phyloP scores from a whole-genome alignment of 2,113 vertebrate species.

The Gorsachius goisagi region DNA sequence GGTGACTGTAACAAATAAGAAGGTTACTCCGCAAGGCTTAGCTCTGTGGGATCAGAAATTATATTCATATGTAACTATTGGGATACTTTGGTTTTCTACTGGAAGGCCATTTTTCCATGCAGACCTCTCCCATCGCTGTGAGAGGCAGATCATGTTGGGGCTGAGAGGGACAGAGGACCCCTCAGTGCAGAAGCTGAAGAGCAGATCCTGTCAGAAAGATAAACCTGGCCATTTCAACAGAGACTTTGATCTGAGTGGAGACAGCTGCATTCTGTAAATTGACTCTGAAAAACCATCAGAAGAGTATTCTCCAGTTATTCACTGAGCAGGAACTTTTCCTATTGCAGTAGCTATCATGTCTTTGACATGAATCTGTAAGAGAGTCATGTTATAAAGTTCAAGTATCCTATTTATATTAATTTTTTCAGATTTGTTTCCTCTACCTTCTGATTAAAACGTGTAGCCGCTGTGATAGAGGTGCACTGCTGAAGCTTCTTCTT shows the following conservation, averaged over 20 bases:
- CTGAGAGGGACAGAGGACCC: background rate
- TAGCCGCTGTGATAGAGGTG: slow-evolving; percentile 41
- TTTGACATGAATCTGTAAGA: background rate
- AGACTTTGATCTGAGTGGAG: background rate
- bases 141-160: background rate
- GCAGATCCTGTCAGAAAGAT: background rate
- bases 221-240: background rate
- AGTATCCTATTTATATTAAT: slow-evolving; percentile 49
- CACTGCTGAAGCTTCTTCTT: slow-evolving; percentile 44
- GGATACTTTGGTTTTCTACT: background rate
- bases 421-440: slow-evolving; percentile 45
- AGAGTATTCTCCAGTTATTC: background rate
- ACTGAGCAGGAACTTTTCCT: background rate
- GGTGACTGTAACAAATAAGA: background rate
- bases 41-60: background rate
- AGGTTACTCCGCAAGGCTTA: background rate
- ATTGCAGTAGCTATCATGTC: background rate
- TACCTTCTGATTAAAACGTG: slow-evolving; percentile 53
- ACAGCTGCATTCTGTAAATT: background rate
- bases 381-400: slow-evolving; percentile 22
- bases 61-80: background rate
- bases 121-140: fast-evolving
- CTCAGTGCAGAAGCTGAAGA: background rate
- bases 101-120: background rate
- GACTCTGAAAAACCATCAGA: background rate